Conservation (phyloP, 1,140 invertebrate genomes). For the Arctopsyche grandis region DNA sequence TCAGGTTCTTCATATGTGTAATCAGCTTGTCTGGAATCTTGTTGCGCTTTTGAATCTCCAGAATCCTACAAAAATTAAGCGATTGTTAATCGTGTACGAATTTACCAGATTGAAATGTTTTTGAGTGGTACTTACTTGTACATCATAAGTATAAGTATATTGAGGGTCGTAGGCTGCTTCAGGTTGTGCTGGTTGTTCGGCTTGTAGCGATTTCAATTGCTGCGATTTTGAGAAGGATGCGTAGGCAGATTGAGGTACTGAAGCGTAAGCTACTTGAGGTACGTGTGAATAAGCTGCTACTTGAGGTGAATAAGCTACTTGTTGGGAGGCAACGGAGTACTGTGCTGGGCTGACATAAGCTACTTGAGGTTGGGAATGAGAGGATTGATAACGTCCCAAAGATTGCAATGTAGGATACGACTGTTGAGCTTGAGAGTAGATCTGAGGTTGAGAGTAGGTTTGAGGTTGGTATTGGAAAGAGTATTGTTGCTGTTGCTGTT, state of each 20-base stretch:
- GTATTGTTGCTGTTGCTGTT: slow-evolving; percentile 16
- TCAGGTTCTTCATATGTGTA: not conserved
- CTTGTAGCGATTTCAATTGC: slow-evolving; percentile 6
- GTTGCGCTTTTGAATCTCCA: slow-evolving; percentile 10
- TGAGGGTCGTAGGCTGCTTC: slow-evolving; percentile 20
- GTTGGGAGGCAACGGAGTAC: not conserved
- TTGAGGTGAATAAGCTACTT: not conserved
- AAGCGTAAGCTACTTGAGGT: slow-evolving; percentile 21
- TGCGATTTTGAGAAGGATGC: not conserved
- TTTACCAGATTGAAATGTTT: not conserved
- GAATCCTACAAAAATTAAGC: slow-evolving; percentile 23
- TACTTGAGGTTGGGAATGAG: slow-evolving; percentile 35
- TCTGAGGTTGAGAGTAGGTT: slow-evolving; percentile 2
- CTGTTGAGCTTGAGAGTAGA: not conserved
- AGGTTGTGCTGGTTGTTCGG: slow-evolving; percentile 14
- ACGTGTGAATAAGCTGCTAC: slow-evolving; percentile 13
- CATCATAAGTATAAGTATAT: slow-evolving; percentile 35
- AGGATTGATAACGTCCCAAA: not conserved
- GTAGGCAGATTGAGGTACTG: slow-evolving; percentile 17
- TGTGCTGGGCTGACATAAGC: slow-evolving; percentile 14
- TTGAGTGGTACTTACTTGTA: not conserved
- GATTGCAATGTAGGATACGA: slow-evolving; percentile 24
- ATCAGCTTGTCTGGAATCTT: not conserved
- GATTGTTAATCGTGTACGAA: not conserved
- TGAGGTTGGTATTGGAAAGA: not conserved